Evolutionary conservation across 1,140 invertebrate genomes (phyloP).

Genomic region (Rhopalosiphum maidis): DNA sequence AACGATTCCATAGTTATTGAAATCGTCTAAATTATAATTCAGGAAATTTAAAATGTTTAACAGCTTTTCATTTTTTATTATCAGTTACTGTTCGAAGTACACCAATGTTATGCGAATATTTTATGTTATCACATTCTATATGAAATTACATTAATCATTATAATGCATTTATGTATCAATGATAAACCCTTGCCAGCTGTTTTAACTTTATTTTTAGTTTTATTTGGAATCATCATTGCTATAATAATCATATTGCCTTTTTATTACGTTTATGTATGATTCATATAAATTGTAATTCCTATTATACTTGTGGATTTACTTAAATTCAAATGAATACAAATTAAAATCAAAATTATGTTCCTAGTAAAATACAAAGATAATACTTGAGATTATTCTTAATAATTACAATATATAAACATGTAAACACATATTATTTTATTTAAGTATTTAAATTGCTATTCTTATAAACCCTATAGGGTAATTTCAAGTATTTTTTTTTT

Average conservation of each 20-base stretch:
- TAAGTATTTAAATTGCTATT: conserved; percentile 1
- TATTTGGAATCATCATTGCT: neutral
- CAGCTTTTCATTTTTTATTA: neutral
- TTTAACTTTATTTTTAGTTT: neutral
- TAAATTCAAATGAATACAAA: neutral
- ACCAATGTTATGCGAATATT: neutral
- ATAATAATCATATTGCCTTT: neutral
- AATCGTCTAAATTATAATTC: neutral
- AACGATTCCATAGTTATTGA: neutral
- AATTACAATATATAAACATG: neutral
- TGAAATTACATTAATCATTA: neutral
- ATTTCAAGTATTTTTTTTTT: neutral
- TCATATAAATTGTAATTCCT: neutral
- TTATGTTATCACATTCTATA: neutral
- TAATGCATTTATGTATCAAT: too few relatives aligned
- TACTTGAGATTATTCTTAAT: neutral
- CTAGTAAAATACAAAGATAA: neutral
- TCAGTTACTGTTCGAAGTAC: neutral
- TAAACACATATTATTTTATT: neutral
- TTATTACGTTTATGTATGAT: neutral
- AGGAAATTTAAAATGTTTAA: neutral
- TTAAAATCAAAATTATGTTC: neutral
- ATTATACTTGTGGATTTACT: neutral
- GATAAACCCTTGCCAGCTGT: neutral
- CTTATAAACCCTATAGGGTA: neutral